phyloP scores from a whole-genome alignment of 1,140 invertebrate genomes.

The Scylla paramamosain region DNA sequence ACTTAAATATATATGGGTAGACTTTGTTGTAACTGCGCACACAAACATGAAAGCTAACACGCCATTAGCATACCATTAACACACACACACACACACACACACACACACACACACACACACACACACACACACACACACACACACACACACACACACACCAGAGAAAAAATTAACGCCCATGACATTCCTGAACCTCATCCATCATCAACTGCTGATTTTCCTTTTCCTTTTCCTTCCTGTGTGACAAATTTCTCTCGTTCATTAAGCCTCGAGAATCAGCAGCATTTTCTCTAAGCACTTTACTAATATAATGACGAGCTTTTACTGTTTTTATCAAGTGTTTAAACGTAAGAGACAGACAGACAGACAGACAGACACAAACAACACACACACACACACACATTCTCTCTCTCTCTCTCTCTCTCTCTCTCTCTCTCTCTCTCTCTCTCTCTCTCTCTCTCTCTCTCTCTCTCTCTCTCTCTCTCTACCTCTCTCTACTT shows the following conservation, averaged over 20 bases:
- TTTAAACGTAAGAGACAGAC: too few relatives aligned
- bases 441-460: constrained; percentile 44
- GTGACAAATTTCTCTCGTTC: background rate
- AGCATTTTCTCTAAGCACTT: background rate
- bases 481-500: constrained; percentile 35
- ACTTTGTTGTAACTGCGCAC: too few relatives aligned
- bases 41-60: too few relatives aligned
- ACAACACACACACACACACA: background rate
- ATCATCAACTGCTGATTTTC: background rate
- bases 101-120: too few relatives aligned
- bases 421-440: constrained; percentile 45
- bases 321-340: too few relatives aligned
- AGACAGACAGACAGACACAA: too few relatives aligned
- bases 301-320: too few relatives aligned
- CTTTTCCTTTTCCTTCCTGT: background rate
- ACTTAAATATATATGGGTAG: too few relatives aligned
- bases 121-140: too few relatives aligned
- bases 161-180: background rate
- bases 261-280: background rate
- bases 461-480: constrained; percentile 39
- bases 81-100: too few relatives aligned
- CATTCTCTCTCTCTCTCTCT: constrained; percentile 30
- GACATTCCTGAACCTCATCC: background rate
- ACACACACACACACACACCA: background rate
- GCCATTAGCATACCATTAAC: too few relatives aligned